Evolutionary conservation across 2,113 vertebrate species (phyloP), one percentile per base, ranked within the genome.

Genomic region (Hypomesus transpacificus): DNA sequence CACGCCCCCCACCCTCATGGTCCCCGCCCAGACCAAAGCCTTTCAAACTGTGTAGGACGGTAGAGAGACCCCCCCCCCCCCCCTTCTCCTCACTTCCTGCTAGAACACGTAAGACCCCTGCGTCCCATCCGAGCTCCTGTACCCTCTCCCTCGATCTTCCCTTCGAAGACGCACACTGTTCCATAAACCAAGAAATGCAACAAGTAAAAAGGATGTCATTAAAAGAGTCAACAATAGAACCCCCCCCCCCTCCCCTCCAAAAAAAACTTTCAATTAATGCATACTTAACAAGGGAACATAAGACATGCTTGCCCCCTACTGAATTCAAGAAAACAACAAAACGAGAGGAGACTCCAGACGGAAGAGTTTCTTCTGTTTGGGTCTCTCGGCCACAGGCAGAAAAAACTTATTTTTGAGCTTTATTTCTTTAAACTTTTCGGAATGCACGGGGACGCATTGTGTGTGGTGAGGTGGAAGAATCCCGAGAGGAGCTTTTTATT

Each of bases 41-140:
- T 98, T 98, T 88, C 94, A 97, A 90, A 96, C 96, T 70, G 94
- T 97, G 83, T 97, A 93, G 74, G 83, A 80, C 80, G 80, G 82
- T 87, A 80, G 81, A 54, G 6, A 21, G 20, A 14, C n/a, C 39
- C 39, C 24, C 11, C 21, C 13, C 14, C 20, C 46, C 66, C 74
- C 62, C 73, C 22, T 68, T 9, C 62, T 71, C 26, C 71, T 9
- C 67, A 67, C 54, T 66, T 79, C 71, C 69, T 84, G 73, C 82
- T 84, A 80, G 80, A 80, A 76, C 79, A 79, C 60, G 63, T 62
- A 75, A 84, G 76, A 87, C 78, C 73, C 82, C 75, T 72, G 24
- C 21, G 79, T 84, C 70, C 73, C 67, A 64, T 83, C 46, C 54
- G 60, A 20, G 11, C 34, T 53, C 60, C 31, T n/a, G 26, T 16